Percentiles rank a stretch among this genome's conserved stretches.
phyloP scores from a whole-genome alignment of 2,888 invertebrate species.

The Drosophila gaucha region DNA sequence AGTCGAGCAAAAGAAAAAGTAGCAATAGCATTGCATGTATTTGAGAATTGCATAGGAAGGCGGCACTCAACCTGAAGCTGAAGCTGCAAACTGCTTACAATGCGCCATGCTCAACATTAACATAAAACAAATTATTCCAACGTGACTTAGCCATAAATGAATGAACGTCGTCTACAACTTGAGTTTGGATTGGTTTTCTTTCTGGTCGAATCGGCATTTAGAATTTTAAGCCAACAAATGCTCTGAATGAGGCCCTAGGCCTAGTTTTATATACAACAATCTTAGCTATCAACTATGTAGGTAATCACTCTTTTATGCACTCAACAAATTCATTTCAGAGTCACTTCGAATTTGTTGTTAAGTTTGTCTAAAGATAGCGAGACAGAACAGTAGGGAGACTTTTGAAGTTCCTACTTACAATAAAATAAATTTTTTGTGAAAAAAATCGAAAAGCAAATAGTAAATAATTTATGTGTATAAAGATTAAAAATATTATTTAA shows the following conservation, averaged over 20 bases:
- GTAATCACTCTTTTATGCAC: conserved; percentile 15
- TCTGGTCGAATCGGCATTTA: conserved; percentile 35
- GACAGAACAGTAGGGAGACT: not conserved
- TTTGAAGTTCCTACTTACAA: no score
- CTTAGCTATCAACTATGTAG: conserved; percentile 10
- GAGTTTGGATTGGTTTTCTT: conserved; percentile 50
- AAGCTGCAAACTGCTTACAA: conserved; percentile 58
- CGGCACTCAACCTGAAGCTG: conserved; percentile 22
- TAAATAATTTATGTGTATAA: no score
- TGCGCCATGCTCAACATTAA: conserved; percentile 83
- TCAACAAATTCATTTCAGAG: not conserved
- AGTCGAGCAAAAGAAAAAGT: conserved; percentile 67
- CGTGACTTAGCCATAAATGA: conserved; percentile 85
- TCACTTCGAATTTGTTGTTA: not conserved
- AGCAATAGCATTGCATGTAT: conserved; percentile 44
- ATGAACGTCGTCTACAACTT: conserved; percentile 65
- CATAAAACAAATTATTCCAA: conserved; percentile 85
- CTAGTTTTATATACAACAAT: conserved; percentile 29
- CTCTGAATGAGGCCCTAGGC: conserved; percentile 55
- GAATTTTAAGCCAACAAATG: conserved; percentile 48
- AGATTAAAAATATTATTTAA: no score
- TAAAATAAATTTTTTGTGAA: no score
- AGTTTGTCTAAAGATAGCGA: not conserved
- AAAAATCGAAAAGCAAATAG: no score
- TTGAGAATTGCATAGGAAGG: conserved; percentile 60